phyloP scores from a whole-genome alignment of 2,888 invertebrate genomes.

The Spicauda simplicius region DNA sequence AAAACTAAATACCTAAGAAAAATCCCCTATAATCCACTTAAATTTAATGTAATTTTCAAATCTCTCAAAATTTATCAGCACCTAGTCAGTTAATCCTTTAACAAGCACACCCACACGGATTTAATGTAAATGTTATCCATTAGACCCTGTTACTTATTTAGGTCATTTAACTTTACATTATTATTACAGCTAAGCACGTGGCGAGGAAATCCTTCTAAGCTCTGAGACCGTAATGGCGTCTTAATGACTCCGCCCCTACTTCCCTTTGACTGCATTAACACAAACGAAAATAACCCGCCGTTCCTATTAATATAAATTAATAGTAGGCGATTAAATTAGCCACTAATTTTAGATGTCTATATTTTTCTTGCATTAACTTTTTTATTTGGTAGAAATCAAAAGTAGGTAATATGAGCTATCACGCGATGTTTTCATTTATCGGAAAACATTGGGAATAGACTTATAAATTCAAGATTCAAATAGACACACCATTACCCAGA shows the following conservation, averaged over 20 bases:
- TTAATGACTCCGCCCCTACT: constrained; percentile 53
- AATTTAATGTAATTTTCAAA: no score
- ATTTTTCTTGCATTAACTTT: no score
- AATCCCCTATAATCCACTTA: no score
- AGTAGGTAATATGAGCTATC: no score
- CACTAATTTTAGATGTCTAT: background rate
- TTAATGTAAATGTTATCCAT: background rate
- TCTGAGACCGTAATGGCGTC: constrained; percentile 58
- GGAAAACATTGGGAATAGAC: no score
- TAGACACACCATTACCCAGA: no score
- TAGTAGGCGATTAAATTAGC: background rate
- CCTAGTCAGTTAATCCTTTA: no score
- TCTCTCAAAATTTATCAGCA: no score
- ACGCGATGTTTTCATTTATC: no score
- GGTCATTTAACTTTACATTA: constrained; percentile 44
- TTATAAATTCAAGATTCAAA: no score
- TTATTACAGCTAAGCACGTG: constrained; percentile 45
- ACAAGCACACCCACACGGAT: background rate
- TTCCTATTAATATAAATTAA: constrained; percentile 2
- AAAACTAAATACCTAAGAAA: no score
- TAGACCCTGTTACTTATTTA: constrained; percentile 30
- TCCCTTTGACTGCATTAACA: constrained; percentile 41
- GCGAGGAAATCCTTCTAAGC: constrained; percentile 53
- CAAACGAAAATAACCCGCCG: constrained; percentile 26
- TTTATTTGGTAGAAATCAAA: no score